phyloP scores from a whole-genome alignment of 2,113 vertebrate genomes.

The Hippolais icterina region DNA sequence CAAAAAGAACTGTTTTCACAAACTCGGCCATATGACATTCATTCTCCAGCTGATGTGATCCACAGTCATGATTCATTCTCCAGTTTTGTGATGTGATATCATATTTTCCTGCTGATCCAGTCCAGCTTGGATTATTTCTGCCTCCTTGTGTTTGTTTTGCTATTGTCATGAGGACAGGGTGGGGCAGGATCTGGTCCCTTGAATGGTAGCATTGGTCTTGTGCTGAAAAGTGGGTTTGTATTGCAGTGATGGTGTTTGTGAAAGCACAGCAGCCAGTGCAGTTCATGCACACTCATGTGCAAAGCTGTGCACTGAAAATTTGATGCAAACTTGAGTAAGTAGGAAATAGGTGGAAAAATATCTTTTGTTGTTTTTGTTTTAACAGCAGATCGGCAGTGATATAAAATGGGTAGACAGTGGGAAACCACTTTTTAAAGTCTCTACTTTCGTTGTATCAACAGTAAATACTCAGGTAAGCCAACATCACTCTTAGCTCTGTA shows the following conservation, averaged over 20 bases:
- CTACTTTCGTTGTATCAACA: constrained; percentile 89
- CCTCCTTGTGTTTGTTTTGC: background rate
- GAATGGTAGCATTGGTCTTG: background rate
- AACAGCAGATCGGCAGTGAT: constrained; percentile 79
- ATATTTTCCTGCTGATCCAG: background rate
- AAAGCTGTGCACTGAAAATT: background rate
- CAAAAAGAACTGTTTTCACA: background rate
- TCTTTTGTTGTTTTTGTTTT: background rate
- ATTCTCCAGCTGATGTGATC: background rate
- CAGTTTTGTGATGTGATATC: background rate
- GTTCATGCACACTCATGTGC: background rate
- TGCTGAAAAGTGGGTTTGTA: background rate
- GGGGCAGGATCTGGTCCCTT: background rate
- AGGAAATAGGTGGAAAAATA: background rate
- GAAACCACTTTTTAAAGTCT: constrained; percentile 92
- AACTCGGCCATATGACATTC: background rate
- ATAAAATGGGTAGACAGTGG: constrained; percentile 95
- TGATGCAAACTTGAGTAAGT: background rate
- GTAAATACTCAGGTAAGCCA: constrained; percentile 91
- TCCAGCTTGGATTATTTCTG: background rate
- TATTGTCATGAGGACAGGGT: background rate
- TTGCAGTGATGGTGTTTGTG: background rate
- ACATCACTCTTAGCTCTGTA: background rate
- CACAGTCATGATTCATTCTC: background rate
- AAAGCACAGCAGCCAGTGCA: background rate